Percentiles rank a stretch among this genome's conserved stretches.
phyloP scores from a whole-genome alignment of 2,113 vertebrate species.

The Gnathonemus longibarbis region DNA sequence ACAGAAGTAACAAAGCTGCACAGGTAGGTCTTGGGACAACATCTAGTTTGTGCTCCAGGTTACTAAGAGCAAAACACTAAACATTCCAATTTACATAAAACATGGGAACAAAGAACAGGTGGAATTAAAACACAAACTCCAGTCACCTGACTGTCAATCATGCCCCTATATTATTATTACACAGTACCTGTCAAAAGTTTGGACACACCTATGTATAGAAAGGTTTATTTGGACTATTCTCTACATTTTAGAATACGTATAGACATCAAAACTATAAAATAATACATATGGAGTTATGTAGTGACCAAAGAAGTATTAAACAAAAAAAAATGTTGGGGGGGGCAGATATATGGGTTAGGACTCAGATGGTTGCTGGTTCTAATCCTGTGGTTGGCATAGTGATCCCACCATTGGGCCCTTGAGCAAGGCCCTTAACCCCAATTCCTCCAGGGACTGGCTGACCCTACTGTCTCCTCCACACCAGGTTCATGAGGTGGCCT shows the following conservation, averaged over 20 bases:
- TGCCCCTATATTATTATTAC: not conserved
- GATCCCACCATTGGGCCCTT: not conserved
- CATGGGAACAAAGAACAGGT: not conserved
- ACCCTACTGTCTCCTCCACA: not conserved
- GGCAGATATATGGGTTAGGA: not conserved
- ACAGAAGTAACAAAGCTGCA: not conserved
- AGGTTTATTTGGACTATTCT: not conserved
- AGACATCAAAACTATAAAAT: not conserved
- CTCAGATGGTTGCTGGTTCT: not conserved
- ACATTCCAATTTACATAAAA: not conserved
- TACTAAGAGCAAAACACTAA: not conserved
- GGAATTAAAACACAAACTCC: not conserved
- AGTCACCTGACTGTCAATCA: not conserved
- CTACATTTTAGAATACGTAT: not conserved
- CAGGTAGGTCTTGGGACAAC: not conserved
- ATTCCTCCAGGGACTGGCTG: not conserved
- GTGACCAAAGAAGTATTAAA: not conserved
- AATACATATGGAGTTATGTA: not conserved
- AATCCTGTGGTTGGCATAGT: not conserved
- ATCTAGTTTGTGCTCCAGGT: not conserved
- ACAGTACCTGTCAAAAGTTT: not conserved
- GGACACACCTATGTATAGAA: not conserved
- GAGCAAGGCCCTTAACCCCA: not conserved
- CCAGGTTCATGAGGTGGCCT: not conserved
- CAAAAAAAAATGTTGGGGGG: not conserved